Percentiles rank a stretch among this genome's conserved stretches.
Conservation (phyloP, 2,797 vertebrate species). For the Valencia hispanica region DNA sequence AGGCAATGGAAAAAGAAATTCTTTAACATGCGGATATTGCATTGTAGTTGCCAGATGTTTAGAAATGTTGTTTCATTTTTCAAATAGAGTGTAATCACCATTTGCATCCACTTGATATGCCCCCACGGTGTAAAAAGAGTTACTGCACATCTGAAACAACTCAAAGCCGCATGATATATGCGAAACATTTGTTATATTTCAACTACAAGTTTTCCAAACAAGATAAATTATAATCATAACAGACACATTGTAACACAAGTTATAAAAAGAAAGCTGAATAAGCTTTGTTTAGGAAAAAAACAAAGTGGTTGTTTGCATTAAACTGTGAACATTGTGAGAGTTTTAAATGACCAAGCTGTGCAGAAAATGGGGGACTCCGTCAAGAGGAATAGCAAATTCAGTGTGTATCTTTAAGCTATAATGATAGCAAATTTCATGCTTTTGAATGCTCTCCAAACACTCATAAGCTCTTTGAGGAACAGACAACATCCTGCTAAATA, state of each 20-base stretch:
- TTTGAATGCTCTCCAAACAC: constrained; percentile 4
- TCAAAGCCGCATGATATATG: neutral
- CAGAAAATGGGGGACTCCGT: neutral
- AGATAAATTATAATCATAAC: neutral
- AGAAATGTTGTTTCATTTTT: neutral
- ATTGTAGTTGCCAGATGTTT: neutral
- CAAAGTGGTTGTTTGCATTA: neutral
- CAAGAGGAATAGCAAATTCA: neutral
- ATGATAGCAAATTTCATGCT: constrained; percentile 8
- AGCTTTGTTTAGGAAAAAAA: neutral
- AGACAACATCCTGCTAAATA: constrained; percentile 1
- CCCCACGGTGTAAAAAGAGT: neutral
- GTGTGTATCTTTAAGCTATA: neutral
- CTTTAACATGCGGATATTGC: neutral
- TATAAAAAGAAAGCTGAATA: neutral
- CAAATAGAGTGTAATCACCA: neutral
- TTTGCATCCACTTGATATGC: neutral
- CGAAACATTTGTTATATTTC: neutral
- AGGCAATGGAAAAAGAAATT: neutral
- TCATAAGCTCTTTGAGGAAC: neutral
- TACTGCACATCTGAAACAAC: too few relatives aligned
- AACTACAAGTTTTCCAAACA: neutral
- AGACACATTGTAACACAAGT: neutral
- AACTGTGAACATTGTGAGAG: neutral
- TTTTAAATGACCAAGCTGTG: neutral